Percentiles rank a stretch among this genome's conserved stretches.
Conservation (phyloP, 1,140 invertebrate species). For the Bombus difficillimus region DNA sequence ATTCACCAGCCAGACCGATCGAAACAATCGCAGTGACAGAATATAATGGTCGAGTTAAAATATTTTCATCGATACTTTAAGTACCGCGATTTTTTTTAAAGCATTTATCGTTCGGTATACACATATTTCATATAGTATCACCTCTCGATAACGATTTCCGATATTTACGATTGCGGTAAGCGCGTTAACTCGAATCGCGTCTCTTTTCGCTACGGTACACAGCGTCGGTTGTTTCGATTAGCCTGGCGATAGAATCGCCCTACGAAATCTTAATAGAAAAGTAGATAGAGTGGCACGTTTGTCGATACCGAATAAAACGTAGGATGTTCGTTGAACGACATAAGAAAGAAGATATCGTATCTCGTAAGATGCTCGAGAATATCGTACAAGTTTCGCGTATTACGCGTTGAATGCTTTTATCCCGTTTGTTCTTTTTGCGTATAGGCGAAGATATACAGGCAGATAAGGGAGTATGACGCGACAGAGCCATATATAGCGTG, state of each 20-base stretch:
- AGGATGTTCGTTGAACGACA: not conserved
- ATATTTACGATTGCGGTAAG: not conserved
- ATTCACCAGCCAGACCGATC: not conserved
- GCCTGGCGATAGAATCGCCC: not conserved
- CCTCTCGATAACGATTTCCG: not conserved
- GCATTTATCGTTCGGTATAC: not conserved
- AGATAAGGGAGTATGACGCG: not conserved
- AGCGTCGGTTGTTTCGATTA: not conserved
- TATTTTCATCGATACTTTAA: not conserved
- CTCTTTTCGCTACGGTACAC: not conserved
- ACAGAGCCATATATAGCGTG: not conserved
- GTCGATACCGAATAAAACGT: not conserved
- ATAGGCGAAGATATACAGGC: not conserved
- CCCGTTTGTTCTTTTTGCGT: not conserved
- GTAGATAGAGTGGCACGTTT: constrained; percentile 22
- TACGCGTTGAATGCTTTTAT: not conserved
- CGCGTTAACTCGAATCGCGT: not conserved
- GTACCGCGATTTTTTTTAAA: not conserved
- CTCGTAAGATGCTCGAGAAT: not conserved
- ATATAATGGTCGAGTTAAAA: not conserved
- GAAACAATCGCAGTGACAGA: not conserved
- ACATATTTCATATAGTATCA: not conserved
- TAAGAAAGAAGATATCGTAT: not conserved
- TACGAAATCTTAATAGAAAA: constrained; percentile 29
- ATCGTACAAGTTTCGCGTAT: not conserved